Evolutionary conservation across 2,113 vertebrate genomes (phyloP), one percentile per base, ranked within the genome.

Genomic region (Scophthalmus maximus): DNA sequence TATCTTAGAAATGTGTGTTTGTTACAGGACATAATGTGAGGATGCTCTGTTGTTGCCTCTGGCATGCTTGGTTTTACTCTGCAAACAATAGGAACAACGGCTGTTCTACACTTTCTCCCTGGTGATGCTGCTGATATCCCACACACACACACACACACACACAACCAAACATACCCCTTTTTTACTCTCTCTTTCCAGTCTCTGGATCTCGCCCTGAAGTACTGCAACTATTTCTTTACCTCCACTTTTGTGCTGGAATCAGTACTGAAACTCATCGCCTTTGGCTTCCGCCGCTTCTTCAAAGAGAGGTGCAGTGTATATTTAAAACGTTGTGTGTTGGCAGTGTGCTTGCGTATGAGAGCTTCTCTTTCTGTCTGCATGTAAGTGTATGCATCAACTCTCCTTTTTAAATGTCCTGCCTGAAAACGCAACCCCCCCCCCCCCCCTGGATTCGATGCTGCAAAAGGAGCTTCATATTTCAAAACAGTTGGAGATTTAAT

Each of bases 191-290:
- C 59, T 58, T 59, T 68, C 53, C 78, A 99, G 98, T 98, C 97
- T 47, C 91, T 99, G 89, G 96, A 98, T 92, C 95, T 96, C 0
- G 94, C 95, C 30, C 96, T 99, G 79, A 99, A 99, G 84, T 99
- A 99, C 88, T 99, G 98, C 93, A 99, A 98, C 94, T 99, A 99
- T 87, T 92, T 99, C 92, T 99, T 99, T 92, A 99, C 97, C 82
- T 96, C 96, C 1, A 97, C 95, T 61, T 99, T 99, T 82, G 97
- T 99, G 85, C 91, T 99, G 90, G 97, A 99, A 88, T 91, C 97
- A 5, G 92, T 96, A 30, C 93, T 99, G 82, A 99, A 98, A 86
- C 92, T 99, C 90, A 96, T 95, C 79, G 97, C 98, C 0, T 98
- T 99, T 10, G 97, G 97, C 58, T 92, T 99, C 70, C 93, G 97